Conservation (phyloP, 1,140 invertebrate genomes). For the Pseudobourletiella spinata region DNA sequence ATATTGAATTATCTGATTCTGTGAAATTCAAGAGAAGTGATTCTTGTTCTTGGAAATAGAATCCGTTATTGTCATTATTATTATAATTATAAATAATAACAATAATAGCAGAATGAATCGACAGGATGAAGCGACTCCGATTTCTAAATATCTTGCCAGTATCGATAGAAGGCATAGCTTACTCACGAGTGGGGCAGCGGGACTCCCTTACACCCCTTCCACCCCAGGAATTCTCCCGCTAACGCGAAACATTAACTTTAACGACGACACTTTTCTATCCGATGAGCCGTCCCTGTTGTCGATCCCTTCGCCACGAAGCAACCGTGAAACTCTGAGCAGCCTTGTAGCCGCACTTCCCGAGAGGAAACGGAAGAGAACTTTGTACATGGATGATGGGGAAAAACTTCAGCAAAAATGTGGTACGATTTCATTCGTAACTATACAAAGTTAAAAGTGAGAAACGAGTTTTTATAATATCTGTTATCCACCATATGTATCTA, state of each 20-base stretch:
- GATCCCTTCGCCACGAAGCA: conserved; percentile 5
- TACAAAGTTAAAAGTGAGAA: neutral
- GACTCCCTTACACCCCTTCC: neutral
- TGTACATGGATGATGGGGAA: conserved; percentile 17
- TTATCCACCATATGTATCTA: neutral
- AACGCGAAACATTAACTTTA: conserved; percentile 19
- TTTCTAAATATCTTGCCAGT: conserved; percentile 27
- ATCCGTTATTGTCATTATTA: no score
- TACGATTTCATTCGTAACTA: neutral
- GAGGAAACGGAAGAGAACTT: neutral
- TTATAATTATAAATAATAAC: no score
- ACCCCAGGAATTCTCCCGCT: no score
- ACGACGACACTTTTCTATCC: conserved; percentile 24
- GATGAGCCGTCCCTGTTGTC: conserved; percentile 19
- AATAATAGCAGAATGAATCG: no score
- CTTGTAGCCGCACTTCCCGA: neutral
- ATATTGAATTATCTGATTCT: no score
- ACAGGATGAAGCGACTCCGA: conserved; percentile 27
- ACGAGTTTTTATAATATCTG: neutral
- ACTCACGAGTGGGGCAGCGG: neutral
- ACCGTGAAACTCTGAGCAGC: neutral
- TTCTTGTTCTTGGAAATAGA: no score
- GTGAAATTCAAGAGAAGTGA: no score
- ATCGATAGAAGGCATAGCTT: conserved; percentile 14
- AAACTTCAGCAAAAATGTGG: conserved; percentile 19